Evolutionary conservation across 2,797 vertebrate genomes (phyloP).

Genomic region (Sebastes matsubarae): DNA sequence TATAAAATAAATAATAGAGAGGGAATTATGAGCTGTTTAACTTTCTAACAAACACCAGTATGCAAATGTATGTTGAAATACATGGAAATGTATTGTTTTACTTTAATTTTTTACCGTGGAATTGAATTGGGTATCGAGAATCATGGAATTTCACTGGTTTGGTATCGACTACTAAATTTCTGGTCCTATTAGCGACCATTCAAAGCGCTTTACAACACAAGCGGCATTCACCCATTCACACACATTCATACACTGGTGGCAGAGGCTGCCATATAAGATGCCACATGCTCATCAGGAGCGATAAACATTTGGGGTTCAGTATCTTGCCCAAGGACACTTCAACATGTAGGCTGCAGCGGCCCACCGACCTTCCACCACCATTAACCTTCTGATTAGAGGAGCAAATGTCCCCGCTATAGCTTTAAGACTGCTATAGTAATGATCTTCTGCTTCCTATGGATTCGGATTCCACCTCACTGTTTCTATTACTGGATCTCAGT

Average conservation of each 20-base stretch:
- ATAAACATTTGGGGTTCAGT: not conserved
- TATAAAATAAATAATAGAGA: not conserved
- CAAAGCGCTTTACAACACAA: not conserved
- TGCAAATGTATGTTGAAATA: too few relatives aligned
- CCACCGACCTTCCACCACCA: not conserved
- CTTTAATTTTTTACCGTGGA: not conserved
- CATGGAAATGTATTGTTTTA: not conserved
- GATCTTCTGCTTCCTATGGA: not conserved
- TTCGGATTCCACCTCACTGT: not conserved
- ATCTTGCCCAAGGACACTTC: not conserved
- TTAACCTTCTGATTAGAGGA: not conserved
- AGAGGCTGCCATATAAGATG: not conserved
- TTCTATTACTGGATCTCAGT: not conserved
- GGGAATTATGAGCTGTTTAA: not conserved
- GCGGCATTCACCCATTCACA: not conserved
- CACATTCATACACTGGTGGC: not conserved
- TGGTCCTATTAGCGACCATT: not conserved
- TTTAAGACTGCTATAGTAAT: not conserved
- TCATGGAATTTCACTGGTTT: not conserved
- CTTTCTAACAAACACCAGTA: not conserved
- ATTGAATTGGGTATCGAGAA: not conserved
- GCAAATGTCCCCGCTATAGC: not conserved
- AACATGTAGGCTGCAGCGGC: not conserved
- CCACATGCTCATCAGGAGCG: not conserved
- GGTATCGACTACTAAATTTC: not conserved